Conservation (phyloP, 2,797 vertebrate genomes). For the Tragopan temminckii region DNA sequence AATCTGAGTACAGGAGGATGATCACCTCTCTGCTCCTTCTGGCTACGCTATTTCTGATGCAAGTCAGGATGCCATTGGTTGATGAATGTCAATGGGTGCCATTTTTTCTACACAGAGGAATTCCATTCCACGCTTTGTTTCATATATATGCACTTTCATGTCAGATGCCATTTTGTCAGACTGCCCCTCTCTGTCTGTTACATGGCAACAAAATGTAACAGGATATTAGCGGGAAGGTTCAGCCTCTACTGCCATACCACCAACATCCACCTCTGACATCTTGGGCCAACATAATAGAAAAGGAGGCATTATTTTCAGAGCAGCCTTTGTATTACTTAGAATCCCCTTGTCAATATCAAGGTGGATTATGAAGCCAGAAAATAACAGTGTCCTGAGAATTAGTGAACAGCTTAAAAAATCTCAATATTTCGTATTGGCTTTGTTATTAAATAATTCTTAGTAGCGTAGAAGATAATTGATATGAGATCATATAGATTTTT, state of each 20-base stretch:
- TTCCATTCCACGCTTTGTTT: background rate
- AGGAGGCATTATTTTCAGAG: background rate
- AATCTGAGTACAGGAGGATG: too few relatives aligned
- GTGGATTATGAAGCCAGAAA: background rate
- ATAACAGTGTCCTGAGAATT: background rate
- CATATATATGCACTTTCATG: background rate
- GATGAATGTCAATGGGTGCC: background rate
- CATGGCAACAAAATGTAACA: background rate
- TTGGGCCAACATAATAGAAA: background rate
- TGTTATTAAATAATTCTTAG: background rate
- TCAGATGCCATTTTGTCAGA: background rate
- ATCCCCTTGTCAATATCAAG: background rate
- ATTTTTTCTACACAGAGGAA: background rate
- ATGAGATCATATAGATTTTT: background rate
- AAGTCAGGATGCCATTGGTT: too few relatives aligned
- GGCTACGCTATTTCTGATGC: too few relatives aligned
- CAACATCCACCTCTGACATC: background rate
- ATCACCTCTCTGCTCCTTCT: too few relatives aligned
- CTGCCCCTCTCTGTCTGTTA: background rate
- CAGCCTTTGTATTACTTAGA: background rate
- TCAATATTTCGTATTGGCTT: background rate
- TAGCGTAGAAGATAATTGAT: background rate
- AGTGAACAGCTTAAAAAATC: background rate
- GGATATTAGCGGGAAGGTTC: background rate
- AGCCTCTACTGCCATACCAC: background rate